Percentiles rank a stretch among this genome's conserved stretches.
These are phyloP conservation scores for Alectura lathami DNA, from an alignment of 2,113 vertebrate genomes.

Conservation along the genomic window DNA sequence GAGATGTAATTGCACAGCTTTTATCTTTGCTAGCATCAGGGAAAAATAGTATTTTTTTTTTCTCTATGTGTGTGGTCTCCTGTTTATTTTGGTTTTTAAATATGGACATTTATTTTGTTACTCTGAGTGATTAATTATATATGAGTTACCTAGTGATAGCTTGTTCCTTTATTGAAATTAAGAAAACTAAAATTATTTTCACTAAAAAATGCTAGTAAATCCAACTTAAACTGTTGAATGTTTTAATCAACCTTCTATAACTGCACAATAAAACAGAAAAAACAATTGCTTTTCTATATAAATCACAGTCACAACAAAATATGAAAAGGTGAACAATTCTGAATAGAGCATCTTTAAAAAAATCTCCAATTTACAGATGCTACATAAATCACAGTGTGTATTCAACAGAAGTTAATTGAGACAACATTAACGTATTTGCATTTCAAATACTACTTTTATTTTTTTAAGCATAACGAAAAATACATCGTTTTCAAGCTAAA, in stretches of 20 bases:
- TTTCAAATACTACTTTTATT: neutral
- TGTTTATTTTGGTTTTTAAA: neutral
- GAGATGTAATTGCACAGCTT: conserved; percentile 35
- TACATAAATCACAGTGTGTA: neutral
- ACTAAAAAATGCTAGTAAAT: neutral
- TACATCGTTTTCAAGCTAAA: neutral
- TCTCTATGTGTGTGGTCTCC: neutral
- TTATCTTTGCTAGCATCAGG: neutral
- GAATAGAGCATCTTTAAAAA: neutral
- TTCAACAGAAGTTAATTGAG: neutral
- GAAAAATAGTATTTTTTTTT: neutral
- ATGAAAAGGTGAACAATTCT: neutral
- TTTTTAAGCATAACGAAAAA: neutral
- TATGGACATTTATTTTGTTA: neutral
- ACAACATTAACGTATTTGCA: neutral
- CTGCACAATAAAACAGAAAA: neutral
- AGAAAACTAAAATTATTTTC: neutral
- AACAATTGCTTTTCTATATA: neutral
- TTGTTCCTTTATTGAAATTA: neutral
- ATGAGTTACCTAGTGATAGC: neutral
- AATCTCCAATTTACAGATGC: neutral
- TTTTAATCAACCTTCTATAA: neutral
- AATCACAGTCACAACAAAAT: neutral
- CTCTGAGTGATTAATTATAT: neutral
- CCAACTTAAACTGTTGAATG: neutral